These are phyloP conservation scores for Abrostola tripartita DNA, from an alignment of 2,888 invertebrate genomes.

Conservation along the genomic window DNA sequence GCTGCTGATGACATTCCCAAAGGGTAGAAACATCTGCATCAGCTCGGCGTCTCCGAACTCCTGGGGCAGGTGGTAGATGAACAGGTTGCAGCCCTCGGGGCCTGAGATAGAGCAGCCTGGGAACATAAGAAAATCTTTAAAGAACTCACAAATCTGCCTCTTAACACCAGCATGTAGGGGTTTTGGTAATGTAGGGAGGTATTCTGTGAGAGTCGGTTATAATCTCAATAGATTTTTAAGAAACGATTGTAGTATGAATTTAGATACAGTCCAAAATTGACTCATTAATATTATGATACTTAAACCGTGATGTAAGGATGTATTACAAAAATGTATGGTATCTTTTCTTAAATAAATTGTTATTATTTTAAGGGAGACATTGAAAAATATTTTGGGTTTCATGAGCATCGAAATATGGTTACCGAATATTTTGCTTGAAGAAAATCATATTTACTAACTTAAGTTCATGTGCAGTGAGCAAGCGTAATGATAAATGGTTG, in stretches of 20 bases:
- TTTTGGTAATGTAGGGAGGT: slow-evolving; percentile 12
- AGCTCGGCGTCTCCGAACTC: slow-evolving; percentile 99
- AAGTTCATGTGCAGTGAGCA: slow-evolving; percentile 1
- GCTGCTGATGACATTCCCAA: slow-evolving; percentile 99
- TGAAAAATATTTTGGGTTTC: no score
- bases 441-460: neutral
- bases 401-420: no score
- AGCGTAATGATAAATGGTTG: slow-evolving; percentile 1
- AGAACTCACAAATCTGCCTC: slow-evolving; percentile 89
- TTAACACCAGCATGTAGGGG: slow-evolving; percentile 61
- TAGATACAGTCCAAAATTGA: no score
- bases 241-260: no score
- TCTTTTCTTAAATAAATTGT: no score
- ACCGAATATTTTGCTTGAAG: no score
- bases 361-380: no score
- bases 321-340: no score
- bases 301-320: no score
- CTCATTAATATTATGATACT: no score
- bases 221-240: neutral
- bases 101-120: slow-evolving; percentile 98
- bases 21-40: slow-evolving; percentile 99
- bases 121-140: slow-evolving; percentile 92
- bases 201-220: neutral
- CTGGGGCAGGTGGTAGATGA: slow-evolving; percentile 99
- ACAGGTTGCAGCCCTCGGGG: slow-evolving; percentile 99